Evolutionary conservation across 2,888 invertebrate species (phyloP).

Genomic region (Meteorus cinctellus): DNA sequence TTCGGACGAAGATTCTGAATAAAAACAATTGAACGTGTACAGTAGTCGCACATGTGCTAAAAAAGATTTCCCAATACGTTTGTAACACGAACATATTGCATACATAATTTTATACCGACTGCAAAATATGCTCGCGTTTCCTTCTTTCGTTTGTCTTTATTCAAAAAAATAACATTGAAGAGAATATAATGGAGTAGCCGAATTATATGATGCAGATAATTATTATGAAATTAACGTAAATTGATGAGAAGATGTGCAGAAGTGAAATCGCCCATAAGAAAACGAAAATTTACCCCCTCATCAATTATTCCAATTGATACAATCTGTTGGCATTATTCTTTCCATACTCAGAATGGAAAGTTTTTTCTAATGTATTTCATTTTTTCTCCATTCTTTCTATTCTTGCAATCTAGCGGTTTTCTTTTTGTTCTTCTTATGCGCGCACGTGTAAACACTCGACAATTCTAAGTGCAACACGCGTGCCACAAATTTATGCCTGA

Average conservation of each 20-base stretch:
- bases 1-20: background rate
- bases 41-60: background rate
- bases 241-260: too few species aligned
- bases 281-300: too few species aligned
- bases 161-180: too few species aligned
- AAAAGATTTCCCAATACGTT: background rate
- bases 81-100: background rate
- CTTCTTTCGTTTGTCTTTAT: too few species aligned
- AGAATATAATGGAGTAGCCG: too few species aligned
- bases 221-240: too few species aligned
- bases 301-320: too few species aligned
- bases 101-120: background rate
- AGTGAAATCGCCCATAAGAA: too few species aligned
- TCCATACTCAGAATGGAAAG: background rate
- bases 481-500: constrained; percentile 24
- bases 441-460: constrained; percentile 31
- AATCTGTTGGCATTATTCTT: background rate
- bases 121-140: background rate
- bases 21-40: background rate
- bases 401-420: constrained; percentile 31
- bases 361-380: constrained; percentile 4
- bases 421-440: background rate
- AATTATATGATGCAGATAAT: too few species aligned
- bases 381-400: background rate
- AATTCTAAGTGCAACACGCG: constrained; percentile 29